Base-by-base conservation (phyloP, 1,140 invertebrate species). In the Drosophila suzukii region DNA sequence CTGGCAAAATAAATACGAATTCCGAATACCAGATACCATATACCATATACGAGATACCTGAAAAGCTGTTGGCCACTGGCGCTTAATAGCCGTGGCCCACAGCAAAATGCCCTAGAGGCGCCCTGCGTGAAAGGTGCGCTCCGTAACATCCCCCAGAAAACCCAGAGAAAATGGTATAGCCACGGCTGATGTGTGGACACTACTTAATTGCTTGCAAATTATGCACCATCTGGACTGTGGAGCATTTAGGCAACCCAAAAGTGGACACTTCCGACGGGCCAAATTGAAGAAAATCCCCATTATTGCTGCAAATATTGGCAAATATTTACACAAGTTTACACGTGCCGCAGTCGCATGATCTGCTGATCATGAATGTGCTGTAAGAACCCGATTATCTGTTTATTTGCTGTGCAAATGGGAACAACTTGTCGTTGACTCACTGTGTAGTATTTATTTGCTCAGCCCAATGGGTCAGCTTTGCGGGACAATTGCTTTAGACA, bases 191-290 rank as follows among this genome's bases (percentile, higher is more conserved):
- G 44, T 75, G 55, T 68, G 62, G 75, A 53, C 54, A 59, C 83
- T 86, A 72, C 68, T 86, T 89, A 86, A 88, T 88, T 78, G 70
- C 81, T 68, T 41, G 78, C 75, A 76, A 82, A 88, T 86, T 85
- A 80, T 84, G 78, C 70, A 75, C 74, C 66, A 86, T 81, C 65
- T 78, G 38, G 39, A 15, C 4, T 34, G 41, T 46, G 32, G 30
- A 44, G 49, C 17, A 4, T 44, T 66, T 49, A n/a, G 56, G 56
- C 20, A 24, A 13, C 41, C 46, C 58, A 63, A 75, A 75, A 78
- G 81, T 67, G 65, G 78, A 46, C 83, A 67, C 85, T 86, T 86
- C 83, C 83, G 83, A 79, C 79, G 61, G 57, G 47, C 63, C 34
- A 77, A 54, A 49, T 15, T 17, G 51, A 67, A 38, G 43, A 51